A percentile compares a stretch with the other conserved stretches of the same genome.
phyloP scores from a whole-genome alignment of 2,113 vertebrate genomes.

The Mola mola region DNA sequence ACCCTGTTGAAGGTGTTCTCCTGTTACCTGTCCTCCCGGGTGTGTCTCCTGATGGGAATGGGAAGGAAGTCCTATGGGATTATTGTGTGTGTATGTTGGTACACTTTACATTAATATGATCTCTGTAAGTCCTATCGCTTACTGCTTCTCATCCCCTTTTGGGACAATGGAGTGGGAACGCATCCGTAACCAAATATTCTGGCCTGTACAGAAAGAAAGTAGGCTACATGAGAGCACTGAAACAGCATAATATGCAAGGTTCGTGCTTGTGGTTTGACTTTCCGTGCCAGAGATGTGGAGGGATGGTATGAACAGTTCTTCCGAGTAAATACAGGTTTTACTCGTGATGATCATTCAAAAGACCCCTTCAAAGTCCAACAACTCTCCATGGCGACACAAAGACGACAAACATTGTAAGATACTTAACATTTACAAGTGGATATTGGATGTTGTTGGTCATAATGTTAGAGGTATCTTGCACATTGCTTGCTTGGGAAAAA shows the following conservation, averaged over 20 bases:
- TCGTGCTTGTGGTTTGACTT: constrained; percentile 2
- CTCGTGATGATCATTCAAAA: no score
- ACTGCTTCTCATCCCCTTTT: constrained; percentile 73
- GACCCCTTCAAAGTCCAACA: no score
- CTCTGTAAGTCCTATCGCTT: constrained; percentile 80
- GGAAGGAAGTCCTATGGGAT: constrained; percentile 80
- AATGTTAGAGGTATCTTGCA: no score
- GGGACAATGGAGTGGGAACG: constrained; percentile 81
- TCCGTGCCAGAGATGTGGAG: constrained; percentile 9
- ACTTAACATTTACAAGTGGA: no score
- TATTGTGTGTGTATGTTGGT: constrained; percentile 58
- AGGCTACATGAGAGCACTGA: constrained; percentile 13
- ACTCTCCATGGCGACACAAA: no score
- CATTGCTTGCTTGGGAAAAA: no score
- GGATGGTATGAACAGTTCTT: constrained; percentile 11
- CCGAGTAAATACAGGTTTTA: no score
- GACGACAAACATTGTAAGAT: no score
- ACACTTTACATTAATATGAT: constrained; percentile 79
- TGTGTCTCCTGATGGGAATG: constrained; percentile 80
- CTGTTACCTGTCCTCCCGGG: constrained; percentile 78
- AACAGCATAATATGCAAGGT: constrained; percentile 4
- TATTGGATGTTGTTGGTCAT: no score
- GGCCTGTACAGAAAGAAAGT: constrained; percentile 47
- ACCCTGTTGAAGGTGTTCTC: constrained; percentile 81
- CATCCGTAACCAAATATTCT: constrained; percentile 80